A percentile compares a stretch with the other conserved stretches of the same genome.
Conservation (phyloP, 1,140 invertebrate genomes). For the Vanessa atalanta region DNA sequence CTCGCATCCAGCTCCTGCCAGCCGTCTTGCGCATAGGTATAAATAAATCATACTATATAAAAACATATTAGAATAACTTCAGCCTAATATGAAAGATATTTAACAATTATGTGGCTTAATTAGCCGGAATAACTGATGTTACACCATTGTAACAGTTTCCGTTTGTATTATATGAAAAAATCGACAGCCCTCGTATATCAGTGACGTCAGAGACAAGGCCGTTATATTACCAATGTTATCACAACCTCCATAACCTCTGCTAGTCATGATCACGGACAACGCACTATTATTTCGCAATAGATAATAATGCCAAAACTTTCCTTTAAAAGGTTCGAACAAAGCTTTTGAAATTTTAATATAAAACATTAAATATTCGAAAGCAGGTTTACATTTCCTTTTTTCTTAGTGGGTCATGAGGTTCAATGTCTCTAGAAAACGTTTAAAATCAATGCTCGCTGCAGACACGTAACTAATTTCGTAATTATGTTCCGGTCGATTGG, state of each 20-base stretch:
- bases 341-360: no score
- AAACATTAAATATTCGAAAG: no score
- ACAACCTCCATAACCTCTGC: slow-evolving; percentile 12
- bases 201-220: slow-evolving; percentile 10
- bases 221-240: slow-evolving; percentile 9
- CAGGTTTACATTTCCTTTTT: no score
- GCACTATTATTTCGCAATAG: background rate
- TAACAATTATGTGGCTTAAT: no score
- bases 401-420: slow-evolving; percentile 29
- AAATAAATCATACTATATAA: no score
- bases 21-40: no score
- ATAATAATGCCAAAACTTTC: background rate
- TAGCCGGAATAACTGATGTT: no score
- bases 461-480: slow-evolving; percentile 43
- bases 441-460: slow-evolving; percentile 29
- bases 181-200: background rate
- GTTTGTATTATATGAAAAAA: no score
- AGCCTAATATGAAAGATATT: no score
- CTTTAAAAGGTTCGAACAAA: background rate
- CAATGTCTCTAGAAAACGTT: slow-evolving; percentile 20
- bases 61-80: no score
- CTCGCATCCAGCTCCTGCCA: no score
- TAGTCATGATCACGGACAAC: slow-evolving; percentile 18
- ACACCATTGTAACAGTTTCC: no score
- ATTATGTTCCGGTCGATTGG: slow-evolving; percentile 49